Percentiles rank a stretch among this genome's conserved stretches.
These are phyloP conservation scores for Choloepus didactylus DNA, from an alignment of 2,797 vertebrate species.

Conservation along the genomic window DNA sequence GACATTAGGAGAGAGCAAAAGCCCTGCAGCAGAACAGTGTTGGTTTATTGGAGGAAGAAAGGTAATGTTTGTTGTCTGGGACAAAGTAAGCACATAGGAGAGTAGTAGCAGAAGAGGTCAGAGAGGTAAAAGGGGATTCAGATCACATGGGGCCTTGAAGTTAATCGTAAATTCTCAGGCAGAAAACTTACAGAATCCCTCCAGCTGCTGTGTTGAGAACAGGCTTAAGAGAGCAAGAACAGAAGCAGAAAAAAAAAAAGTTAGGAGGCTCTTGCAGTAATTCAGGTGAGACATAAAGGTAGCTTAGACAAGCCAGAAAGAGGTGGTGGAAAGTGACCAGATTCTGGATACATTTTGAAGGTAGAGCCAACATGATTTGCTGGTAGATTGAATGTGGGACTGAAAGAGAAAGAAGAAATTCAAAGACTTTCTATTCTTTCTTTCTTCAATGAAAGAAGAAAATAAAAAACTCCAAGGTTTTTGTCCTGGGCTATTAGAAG, in stretches of 20 bases:
- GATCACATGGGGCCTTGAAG: background rate
- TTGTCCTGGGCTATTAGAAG: background rate
- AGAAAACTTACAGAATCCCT: conserved; percentile 38
- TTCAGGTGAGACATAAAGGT: background rate
- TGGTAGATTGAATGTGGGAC: background rate
- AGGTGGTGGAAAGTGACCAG: background rate
- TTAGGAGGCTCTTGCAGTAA: background rate
- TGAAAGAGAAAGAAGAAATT: conserved; percentile 7
- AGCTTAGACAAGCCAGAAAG: background rate
- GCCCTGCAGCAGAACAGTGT: background rate
- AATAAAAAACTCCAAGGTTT: background rate
- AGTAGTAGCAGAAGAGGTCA: background rate
- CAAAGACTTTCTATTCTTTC: background rate
- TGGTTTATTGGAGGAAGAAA: conserved; percentile 43
- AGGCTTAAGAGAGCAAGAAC: background rate
- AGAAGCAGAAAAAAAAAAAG: background rate
- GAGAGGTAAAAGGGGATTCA: background rate
- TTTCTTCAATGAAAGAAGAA: no score
- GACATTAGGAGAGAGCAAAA: background rate
- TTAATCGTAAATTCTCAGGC: background rate
- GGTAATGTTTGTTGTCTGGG: background rate
- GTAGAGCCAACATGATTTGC: background rate
- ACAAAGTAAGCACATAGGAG: conserved; percentile 29
- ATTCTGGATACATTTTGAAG: conserved; percentile 33
- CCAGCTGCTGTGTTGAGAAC: background rate